Evolutionary conservation across 2,888 invertebrate species (phyloP), one percentile per base, ranked within the genome.

Genomic region (Scrobipalpa costella): DNA sequence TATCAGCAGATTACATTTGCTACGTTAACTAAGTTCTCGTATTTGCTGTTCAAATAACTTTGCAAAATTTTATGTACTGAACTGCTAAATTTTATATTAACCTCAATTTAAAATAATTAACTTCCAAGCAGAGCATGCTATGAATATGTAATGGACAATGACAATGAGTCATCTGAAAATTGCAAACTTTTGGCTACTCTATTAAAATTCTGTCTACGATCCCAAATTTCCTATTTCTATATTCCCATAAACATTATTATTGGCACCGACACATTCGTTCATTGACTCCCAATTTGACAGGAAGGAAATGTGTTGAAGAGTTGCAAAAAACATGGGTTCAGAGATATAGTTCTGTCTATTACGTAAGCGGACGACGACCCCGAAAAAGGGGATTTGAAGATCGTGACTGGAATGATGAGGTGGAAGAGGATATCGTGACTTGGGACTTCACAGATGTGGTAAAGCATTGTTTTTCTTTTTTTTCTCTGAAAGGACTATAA

Each of bases 281-380:
- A 64, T 62, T 67, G 63, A 57, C 64, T 65, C 62, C 64, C 66
- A 65, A 67, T 47, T 71, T 72, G 70, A 70, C 68, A 66, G 64
- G 68, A 71, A 71, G 73, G 69, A 72, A 69, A 69, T 73, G 73
- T 74, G 68, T 77, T 74, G 71, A 73, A 69, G 72, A 72, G 73
- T 73, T 79, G 78, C 79, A 84, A 84, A 84, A 82, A 81, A 77
- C 74, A 13, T 3, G 50, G 13, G 49, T 9, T 49, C 19, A 75
- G 73, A 77, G 59, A 44, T 27, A 27, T 77, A 74, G 71, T 72
- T 67, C 73, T 72, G 78, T 77, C 78, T 80, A 83, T 88, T 87
- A 87, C 87, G 89, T 83, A 83, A 88, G 71, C 72, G 88, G 79
- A 67, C 84, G 71, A 68, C 79, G 84, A 85, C 85, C 69, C 70